These are phyloP conservation scores for Brachyalestes nurse DNA, from an alignment of 2,797 vertebrate species.

Conservation along the genomic window DNA sequence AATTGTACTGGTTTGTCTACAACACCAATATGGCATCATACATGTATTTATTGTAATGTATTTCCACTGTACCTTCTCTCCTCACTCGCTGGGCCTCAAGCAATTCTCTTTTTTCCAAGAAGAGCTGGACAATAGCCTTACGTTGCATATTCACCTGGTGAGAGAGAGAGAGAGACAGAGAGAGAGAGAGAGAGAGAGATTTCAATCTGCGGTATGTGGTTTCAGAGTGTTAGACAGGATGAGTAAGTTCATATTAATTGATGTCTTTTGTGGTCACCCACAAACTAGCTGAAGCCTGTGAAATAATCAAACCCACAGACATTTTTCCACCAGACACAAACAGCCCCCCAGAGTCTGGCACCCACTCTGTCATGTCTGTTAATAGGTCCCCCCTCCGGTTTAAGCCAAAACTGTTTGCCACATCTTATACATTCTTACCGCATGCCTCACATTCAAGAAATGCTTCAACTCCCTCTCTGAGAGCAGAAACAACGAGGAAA, in stretches of 20 bases:
- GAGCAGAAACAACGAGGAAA: constrained; percentile 45
- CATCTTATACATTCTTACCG: constrained; percentile 67
- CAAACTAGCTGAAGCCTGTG: constrained; percentile 42
- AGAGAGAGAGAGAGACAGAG: constrained; percentile 27
- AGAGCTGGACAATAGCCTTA: constrained; percentile 82
- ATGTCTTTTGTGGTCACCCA: constrained; percentile 42
- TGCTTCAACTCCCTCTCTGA: constrained; percentile 58
- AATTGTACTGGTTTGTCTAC: neutral
- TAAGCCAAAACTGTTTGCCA: constrained; percentile 66
- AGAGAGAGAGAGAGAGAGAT: constrained; percentile 45
- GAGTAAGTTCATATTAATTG: constrained; percentile 56
- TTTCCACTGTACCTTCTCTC: constrained; percentile 72
- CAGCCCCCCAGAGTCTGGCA: constrained; percentile 61
- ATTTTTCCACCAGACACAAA: constrained; percentile 69
- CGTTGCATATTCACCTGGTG: constrained; percentile 81
- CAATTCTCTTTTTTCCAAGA: constrained; percentile 82
- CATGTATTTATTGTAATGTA: constrained; percentile 12
- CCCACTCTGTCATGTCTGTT: constrained; percentile 55
- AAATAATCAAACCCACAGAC: constrained; percentile 57
- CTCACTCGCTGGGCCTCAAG: constrained; percentile 79
- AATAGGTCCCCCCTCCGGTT: constrained; percentile 70
- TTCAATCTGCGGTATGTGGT: constrained; percentile 53
- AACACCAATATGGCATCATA: neutral
- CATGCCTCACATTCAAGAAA: constrained; percentile 70
- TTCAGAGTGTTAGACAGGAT: constrained; percentile 55